phyloP scores from a whole-genome alignment of 2,888 invertebrate species.

The Bombylius discolor region DNA sequence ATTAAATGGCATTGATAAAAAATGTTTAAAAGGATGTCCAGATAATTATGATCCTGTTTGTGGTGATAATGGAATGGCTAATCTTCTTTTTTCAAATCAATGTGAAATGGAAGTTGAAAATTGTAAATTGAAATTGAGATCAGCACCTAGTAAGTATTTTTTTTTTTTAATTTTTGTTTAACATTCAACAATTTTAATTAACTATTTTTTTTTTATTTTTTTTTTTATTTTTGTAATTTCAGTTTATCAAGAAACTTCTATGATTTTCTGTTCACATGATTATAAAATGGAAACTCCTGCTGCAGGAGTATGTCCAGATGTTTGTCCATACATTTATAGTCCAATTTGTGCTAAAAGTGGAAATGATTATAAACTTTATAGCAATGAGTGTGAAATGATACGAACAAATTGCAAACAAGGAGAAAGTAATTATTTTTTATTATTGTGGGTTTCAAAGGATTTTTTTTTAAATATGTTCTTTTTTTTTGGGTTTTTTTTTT shows the following conservation, averaged over 20 bases:
- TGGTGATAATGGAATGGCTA: neutral
- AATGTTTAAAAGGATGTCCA: conserved; percentile 1
- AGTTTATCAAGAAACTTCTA: neutral
- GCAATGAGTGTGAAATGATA: neutral
- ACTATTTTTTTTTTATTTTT: too few species aligned
- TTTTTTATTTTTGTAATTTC: neutral
- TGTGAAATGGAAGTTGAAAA: neutral
- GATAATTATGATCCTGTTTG: conserved; percentile 2
- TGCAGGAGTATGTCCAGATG: neutral
- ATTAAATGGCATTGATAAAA: neutral
- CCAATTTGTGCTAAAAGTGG: neutral
- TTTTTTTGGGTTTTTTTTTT: neutral
- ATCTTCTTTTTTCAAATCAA: neutral
- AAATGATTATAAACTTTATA: neutral
- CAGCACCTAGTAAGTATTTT: neutral
- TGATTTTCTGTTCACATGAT: too few species aligned
- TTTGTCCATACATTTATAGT: neutral
- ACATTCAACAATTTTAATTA: neutral
- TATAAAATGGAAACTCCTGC: neutral
- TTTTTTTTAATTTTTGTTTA: neutral
- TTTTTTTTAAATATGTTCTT: too few species aligned
- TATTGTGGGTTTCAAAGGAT: too few species aligned
- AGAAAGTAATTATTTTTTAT: neutral
- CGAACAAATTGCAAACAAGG: neutral
- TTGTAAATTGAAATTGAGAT: neutral